Conservation (phyloP, 1,140 invertebrate species). For the Leptinotarsa texana region DNA sequence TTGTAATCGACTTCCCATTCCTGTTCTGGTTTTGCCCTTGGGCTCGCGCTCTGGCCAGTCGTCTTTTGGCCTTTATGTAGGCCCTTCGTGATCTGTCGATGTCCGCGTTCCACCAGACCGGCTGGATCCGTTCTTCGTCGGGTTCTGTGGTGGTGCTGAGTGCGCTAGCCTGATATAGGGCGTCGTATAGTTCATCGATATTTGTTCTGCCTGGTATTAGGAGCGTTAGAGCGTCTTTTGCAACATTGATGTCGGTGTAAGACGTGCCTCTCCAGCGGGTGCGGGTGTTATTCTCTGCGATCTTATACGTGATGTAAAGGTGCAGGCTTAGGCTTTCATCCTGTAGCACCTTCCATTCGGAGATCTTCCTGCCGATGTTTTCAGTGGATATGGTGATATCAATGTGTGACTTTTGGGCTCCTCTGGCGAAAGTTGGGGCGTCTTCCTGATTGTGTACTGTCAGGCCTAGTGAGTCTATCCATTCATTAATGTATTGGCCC, state of each 20-base stretch:
- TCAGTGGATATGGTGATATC: not conserved
- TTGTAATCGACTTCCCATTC: not conserved
- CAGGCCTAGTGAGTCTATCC: not conserved
- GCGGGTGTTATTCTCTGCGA: not conserved
- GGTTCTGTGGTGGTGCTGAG: not conserved
- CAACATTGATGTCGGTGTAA: not conserved
- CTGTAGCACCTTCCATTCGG: not conserved
- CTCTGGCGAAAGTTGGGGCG: conserved; percentile 9
- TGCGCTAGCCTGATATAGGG: not conserved
- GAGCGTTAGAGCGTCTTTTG: not conserved
- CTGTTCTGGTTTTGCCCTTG: not conserved
- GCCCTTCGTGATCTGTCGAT: not conserved
- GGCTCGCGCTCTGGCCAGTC: not conserved
- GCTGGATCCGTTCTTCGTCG: not conserved
- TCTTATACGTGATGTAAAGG: not conserved
- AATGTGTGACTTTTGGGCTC: conserved; percentile 4
- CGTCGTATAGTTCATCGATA: not conserved
- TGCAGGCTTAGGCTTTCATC: conserved; percentile 13
- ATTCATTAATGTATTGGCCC: conserved; percentile 17
- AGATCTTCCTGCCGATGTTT: not conserved
- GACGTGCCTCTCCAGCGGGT: not conserved
- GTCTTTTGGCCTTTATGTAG: not conserved
- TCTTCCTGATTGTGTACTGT: conserved; percentile 8
- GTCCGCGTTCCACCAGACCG: not conserved
- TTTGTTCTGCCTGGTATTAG: not conserved